Conservation (phyloP, 2,888 invertebrate species). For the Saturnia pavonia region DNA sequence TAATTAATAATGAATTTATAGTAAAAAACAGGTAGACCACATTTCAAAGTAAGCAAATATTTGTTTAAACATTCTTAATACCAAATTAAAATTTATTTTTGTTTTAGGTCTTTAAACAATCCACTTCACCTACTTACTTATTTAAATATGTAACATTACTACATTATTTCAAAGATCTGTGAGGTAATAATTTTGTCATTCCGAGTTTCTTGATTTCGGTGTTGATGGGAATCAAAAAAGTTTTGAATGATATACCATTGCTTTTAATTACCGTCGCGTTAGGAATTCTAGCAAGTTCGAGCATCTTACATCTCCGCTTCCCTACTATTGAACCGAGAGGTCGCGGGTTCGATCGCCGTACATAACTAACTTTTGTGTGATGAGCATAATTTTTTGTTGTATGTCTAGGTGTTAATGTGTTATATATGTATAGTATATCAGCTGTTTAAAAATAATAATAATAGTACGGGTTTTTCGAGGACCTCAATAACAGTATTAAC, state of each 20-base stretch:
- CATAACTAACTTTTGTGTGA: too few relatives aligned
- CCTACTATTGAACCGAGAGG: too few relatives aligned
- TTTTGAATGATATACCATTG: background rate
- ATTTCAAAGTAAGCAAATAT: background rate
- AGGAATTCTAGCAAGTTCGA: background rate
- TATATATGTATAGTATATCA: too few relatives aligned
- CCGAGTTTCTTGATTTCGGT: background rate
- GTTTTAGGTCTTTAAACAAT: background rate
- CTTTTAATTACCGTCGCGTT: too few relatives aligned
- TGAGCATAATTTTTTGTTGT: too few relatives aligned
- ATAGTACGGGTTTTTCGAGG: background rate
- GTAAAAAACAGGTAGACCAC: background rate
- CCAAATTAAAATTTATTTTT: too few relatives aligned
- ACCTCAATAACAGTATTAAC: constrained; percentile 39
- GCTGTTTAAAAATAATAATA: background rate
- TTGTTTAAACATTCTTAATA: background rate
- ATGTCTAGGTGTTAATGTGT: too few relatives aligned
- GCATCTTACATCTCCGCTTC: background rate
- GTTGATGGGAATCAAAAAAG: background rate
- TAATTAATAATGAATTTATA: constrained; percentile 8
- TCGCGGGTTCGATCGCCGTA: too few relatives aligned
- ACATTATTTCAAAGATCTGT: background rate
- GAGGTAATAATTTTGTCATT: background rate
- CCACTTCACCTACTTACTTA: background rate
- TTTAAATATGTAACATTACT: background rate